phyloP scores from a whole-genome alignment of 2,888 invertebrate genomes.

The Polyploca ridens region DNA sequence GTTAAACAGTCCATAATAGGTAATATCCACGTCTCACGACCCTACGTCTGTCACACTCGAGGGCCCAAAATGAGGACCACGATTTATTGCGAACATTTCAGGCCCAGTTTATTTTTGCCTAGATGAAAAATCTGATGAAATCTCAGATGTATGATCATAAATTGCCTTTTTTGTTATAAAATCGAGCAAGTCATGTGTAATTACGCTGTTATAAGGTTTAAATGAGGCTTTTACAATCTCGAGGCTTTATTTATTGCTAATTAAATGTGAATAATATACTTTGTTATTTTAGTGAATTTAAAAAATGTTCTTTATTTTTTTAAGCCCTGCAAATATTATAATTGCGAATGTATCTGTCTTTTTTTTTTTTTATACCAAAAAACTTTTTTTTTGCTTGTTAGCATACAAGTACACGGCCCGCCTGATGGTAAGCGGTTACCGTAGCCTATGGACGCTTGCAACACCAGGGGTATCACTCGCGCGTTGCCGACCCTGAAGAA shows the following conservation, averaged over 20 bases:
- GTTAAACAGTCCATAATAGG: constrained; percentile 23
- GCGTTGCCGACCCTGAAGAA: no score
- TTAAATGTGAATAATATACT: not conserved
- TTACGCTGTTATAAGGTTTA: not conserved
- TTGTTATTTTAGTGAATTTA: no score
- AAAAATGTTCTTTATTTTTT: no score
- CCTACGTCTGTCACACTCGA: constrained; percentile 20
- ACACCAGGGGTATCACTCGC: no score
- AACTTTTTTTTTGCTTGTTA: no score
- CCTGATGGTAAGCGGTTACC: no score
- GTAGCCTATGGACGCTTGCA: no score
- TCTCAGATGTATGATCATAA: constrained; percentile 9
- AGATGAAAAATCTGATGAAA: constrained; percentile 11
- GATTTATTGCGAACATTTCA: constrained; percentile 29
- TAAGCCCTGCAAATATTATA: no score
- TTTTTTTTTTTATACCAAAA: no score
- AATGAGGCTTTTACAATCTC: not conserved
- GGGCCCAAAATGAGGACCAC: constrained; percentile 17
- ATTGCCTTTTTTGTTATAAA: constrained; percentile 4
- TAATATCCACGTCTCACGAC: constrained; percentile 36
- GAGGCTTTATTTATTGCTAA: not conserved
- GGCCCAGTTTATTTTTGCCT: constrained; percentile 3
- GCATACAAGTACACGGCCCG: no score
- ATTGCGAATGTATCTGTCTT: no score
- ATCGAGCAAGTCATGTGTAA: not conserved